Conservation (phyloP, 1,140 invertebrate species). For the Patella vulgata region DNA sequence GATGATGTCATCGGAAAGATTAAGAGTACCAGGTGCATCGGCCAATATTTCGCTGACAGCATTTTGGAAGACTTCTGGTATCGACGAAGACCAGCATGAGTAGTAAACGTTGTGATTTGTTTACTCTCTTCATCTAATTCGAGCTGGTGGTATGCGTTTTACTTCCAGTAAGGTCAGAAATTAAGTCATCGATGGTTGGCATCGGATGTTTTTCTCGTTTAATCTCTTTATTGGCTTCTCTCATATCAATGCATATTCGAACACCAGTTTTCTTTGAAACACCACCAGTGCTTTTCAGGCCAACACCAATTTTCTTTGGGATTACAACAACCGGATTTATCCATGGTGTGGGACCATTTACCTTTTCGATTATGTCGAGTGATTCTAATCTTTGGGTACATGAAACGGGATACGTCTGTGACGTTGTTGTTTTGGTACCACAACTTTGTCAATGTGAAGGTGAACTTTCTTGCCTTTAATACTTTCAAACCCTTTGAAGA, state of each 20-base stretch:
- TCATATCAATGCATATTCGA: slow-evolving; percentile 52
- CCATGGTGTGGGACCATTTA: slow-evolving; percentile 42
- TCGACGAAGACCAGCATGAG: slow-evolving; percentile 29
- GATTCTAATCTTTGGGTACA: slow-evolving; percentile 12
- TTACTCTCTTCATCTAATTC: slow-evolving; percentile 35
- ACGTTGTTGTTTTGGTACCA: slow-evolving; percentile 15
- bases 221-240: slow-evolving; percentile 47
- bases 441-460: slow-evolving; percentile 31
- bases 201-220: slow-evolving; percentile 45
- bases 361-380: slow-evolving; percentile 41
- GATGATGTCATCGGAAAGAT: slow-evolving; percentile 47
- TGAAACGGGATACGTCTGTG: slow-evolving; percentile 29
- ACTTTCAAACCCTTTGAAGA: slow-evolving; percentile 32
- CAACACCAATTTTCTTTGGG: slow-evolving; percentile 41
- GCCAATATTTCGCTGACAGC: slow-evolving; percentile 28
- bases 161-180: slow-evolving; percentile 43
- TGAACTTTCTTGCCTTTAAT: slow-evolving; percentile 30
- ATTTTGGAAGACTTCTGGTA: slow-evolving; percentile 44
- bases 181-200: slow-evolving; percentile 53
- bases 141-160: slow-evolving; percentile 42
- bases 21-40: slow-evolving; percentile 32
- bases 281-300: too few relatives aligned
- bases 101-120: slow-evolving; percentile 46
- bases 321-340: slow-evolving; percentile 45
- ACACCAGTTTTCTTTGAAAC: too few relatives aligned